phyloP scores from a whole-genome alignment of 2,888 invertebrate genomes.

The Bombylius major region DNA sequence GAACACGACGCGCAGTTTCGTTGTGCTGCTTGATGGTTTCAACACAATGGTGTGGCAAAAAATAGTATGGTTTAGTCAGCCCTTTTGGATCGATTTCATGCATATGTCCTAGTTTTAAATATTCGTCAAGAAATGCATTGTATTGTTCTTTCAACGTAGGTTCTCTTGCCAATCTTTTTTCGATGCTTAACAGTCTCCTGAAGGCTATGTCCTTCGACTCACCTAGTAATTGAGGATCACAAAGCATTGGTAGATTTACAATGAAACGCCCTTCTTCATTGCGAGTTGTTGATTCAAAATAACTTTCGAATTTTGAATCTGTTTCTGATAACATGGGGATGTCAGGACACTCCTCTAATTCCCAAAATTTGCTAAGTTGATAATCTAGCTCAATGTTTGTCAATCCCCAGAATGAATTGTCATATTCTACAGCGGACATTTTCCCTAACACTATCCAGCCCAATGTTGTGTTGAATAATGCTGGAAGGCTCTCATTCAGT shows the following conservation, averaged over 20 bases:
- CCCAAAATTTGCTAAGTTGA: too few species aligned
- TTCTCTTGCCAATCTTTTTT: constrained; percentile 13
- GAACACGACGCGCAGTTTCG: background rate
- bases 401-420: too few species aligned
- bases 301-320: constrained; percentile 10
- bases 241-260: constrained; percentile 14
- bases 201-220: constrained; percentile 4
- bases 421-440: background rate
- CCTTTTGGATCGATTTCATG: background rate
- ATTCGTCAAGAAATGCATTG: background rate
- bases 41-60: background rate
- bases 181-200: constrained; percentile 13
- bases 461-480: constrained; percentile 6
- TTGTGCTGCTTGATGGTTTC: background rate
- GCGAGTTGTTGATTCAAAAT: constrained; percentile 12
- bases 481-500: background rate
- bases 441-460: constrained; percentile 9
- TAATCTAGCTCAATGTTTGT: too few species aligned
- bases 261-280: constrained; percentile 11
- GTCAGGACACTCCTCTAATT: too few species aligned
- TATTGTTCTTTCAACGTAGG: background rate
- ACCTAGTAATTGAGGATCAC: constrained; percentile 1
- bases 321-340: too few species aligned
- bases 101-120: background rate
- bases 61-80: background rate